A percentile compares a stretch with the other conserved stretches of the same genome.
These are phyloP conservation scores for Metallyticus violacea DNA, from an alignment of 2,888 invertebrate genomes.

Conservation along the genomic window DNA sequence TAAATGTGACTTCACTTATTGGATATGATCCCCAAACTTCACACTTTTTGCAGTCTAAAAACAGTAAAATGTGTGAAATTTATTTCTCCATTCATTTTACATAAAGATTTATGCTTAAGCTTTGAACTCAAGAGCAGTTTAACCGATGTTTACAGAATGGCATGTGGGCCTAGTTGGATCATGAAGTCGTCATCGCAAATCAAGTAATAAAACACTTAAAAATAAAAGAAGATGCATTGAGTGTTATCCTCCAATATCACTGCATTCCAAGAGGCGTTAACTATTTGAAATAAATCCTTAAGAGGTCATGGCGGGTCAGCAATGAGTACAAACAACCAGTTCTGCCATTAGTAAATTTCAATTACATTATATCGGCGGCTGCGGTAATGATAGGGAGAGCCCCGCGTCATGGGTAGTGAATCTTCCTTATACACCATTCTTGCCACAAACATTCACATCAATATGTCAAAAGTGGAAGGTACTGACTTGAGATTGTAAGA, in stretches of 20 bases:
- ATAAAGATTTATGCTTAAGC: too few species aligned
- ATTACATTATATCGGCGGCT: background rate
- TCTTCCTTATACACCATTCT: background rate
- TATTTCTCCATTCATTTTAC: too few species aligned
- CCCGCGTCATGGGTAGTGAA: background rate
- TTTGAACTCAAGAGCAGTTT: too few species aligned
- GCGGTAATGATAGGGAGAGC: background rate
- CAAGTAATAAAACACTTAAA: background rate
- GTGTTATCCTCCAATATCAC: background rate
- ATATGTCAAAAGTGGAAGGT: background rate
- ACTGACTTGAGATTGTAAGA: background rate
- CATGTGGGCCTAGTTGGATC: background rate
- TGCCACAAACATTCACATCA: background rate
- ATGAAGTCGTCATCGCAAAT: background rate
- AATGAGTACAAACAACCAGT: background rate
- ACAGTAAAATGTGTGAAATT: too few species aligned
- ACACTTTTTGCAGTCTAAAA: too few species aligned
- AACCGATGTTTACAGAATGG: background rate
- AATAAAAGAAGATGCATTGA: too few species aligned
- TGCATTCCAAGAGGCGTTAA: background rate
- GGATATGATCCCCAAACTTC: too few species aligned
- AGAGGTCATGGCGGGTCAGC: background rate
- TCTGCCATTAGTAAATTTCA: background rate
- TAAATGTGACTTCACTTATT: too few species aligned
- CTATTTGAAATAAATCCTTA: background rate